These are phyloP conservation scores for Falco columbarius DNA, from an alignment of 2,797 vertebrate species.

Conservation along the genomic window DNA sequence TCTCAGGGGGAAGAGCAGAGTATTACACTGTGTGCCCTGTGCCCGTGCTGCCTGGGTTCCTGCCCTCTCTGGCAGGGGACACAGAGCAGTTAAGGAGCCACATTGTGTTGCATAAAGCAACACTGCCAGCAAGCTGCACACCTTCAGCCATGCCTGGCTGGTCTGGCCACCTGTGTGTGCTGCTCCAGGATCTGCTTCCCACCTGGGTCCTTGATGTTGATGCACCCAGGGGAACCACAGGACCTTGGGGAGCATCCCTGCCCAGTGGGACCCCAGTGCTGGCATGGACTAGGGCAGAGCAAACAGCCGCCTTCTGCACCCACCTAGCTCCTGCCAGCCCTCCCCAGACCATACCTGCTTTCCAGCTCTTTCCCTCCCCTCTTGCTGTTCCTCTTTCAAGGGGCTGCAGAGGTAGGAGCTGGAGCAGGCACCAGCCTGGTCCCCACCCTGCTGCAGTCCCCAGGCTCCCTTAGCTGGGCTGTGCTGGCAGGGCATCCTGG, in stretches of 20 bases:
- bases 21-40: background rate
- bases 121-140: background rate
- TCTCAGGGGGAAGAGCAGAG: background rate
- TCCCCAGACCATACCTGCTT: background rate
- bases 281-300: background rate
- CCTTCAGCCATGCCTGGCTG: background rate
- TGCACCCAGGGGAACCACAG: accelerated
- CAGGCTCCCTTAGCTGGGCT: background rate
- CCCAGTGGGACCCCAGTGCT: accelerated
- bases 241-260: background rate
- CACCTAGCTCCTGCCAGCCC: background rate
- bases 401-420: background rate
- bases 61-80: background rate
- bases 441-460: background rate
- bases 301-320: background rate
- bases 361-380: background rate
- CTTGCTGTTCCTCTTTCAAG: background rate
- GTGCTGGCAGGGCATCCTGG: background rate
- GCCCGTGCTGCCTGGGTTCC: background rate
- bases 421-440: background rate
- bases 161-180: background rate
- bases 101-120: background rate
- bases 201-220: background rate
- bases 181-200: background rate
- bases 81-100: background rate